phyloP scores from a whole-genome alignment of 35 echinoderm and acorn worm species.

The Strongylocentrotus purpuratus region DNA sequence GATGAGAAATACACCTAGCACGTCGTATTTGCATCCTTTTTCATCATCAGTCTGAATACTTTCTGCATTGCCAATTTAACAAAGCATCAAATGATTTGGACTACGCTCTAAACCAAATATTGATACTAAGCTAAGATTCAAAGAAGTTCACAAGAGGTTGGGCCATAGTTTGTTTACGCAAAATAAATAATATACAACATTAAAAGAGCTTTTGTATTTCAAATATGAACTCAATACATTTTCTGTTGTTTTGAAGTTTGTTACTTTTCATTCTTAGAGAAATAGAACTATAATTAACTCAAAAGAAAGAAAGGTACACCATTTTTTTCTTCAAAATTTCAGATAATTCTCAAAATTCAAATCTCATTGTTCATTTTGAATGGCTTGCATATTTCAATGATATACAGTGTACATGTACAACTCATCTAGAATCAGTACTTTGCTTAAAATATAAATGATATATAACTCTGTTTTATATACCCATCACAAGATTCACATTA shows the following conservation, averaged over 20 bases:
- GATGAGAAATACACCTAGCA: background rate
- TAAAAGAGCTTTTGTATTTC: background rate
- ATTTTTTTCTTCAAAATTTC: background rate
- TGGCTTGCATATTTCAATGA: constrained; percentile 23
- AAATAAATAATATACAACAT: background rate
- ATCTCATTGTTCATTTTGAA: background rate
- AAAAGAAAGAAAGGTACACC: too few species aligned
- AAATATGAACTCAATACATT: background rate
- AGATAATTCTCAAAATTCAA: background rate
- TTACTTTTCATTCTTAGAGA: too few species aligned
- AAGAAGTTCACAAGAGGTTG: background rate
- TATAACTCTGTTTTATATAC: background rate
- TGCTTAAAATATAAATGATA: constrained; percentile 29
- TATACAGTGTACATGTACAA: constrained; percentile 7
- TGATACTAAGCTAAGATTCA: background rate
- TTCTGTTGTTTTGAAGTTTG: too few species aligned
- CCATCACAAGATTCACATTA: background rate
- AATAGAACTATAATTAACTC: too few species aligned
- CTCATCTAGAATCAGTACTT: background rate
- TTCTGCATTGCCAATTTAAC: background rate
- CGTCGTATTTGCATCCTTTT: background rate
- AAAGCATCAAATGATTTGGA: background rate
- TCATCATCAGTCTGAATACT: background rate
- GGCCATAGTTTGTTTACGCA: background rate
- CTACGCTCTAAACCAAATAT: background rate